Percentiles rank a stretch among this genome's conserved stretches.
phyloP scores from a whole-genome alignment of 2,113 vertebrate genomes.

The Oophaga pumilio region DNA sequence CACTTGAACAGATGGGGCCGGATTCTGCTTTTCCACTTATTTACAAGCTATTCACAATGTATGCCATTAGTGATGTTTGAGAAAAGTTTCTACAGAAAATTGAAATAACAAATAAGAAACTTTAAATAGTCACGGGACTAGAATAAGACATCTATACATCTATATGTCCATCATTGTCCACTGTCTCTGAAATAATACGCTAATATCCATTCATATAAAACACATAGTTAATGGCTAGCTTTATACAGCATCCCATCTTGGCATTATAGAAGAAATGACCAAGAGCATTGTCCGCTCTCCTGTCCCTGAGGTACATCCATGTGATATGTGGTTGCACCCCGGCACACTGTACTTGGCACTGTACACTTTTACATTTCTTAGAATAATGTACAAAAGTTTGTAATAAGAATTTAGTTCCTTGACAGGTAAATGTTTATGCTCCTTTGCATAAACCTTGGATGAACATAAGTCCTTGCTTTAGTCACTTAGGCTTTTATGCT shows the following conservation, averaged over 20 bases:
- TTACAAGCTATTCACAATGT: background rate
- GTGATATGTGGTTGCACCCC: background rate
- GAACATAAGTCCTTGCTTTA: background rate
- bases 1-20: too few species aligned
- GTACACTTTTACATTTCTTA: background rate
- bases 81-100: background rate
- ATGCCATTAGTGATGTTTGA: background rate
- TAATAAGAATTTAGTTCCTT: background rate
- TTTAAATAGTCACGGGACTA: background rate
- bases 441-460: background rate
- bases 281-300: background rate
- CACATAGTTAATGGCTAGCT: background rate
- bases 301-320: conserved; percentile 6
- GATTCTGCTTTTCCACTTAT: too few species aligned
- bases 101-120: background rate
- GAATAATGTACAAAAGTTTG: background rate
- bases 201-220: background rate
- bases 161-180: background rate
- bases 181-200: background rate
- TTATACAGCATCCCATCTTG: background rate
- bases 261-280: background rate
- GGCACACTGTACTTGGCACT: background rate
- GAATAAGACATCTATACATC: background rate
- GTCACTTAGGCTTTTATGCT: background rate
- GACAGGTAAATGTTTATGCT: background rate